phyloP scores from a whole-genome alignment of 2,797 vertebrate genomes.

The Scomberomorus guttatus region DNA sequence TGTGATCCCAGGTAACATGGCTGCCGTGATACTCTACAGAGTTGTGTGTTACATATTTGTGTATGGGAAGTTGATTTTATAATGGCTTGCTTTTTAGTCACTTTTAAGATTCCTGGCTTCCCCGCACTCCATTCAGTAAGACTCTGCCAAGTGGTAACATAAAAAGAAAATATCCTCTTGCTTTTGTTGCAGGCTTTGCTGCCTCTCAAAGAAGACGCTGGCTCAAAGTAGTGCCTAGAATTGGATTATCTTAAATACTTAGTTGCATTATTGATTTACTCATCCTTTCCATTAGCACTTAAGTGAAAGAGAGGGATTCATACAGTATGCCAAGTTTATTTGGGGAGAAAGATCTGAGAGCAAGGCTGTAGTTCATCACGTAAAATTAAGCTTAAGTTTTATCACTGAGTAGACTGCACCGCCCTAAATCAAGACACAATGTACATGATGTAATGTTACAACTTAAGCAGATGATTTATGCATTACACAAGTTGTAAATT shows the following conservation, averaged over 20 bases:
- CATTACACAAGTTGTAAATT: slow-evolving; percentile 52
- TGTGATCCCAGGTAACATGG: not conserved
- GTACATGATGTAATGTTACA: slow-evolving; percentile 37
- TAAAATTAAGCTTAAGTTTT: slow-evolving; percentile 51
- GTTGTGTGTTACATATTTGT: slow-evolving; percentile 2
- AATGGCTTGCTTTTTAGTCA: slow-evolving; percentile 18
- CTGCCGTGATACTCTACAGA: not conserved
- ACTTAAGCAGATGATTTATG: slow-evolving; percentile 57
- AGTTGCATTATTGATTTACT: slow-evolving; percentile 77
- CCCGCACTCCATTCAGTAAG: slow-evolving; percentile 32
- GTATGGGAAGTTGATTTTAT: not conserved
- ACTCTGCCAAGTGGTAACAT: slow-evolving; percentile 55
- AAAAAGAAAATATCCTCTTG: slow-evolving; percentile 51
- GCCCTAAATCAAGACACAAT: slow-evolving; percentile 53
- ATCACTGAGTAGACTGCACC: slow-evolving; percentile 43
- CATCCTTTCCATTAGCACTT: slow-evolving; percentile 73
- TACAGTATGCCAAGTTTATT: slow-evolving; percentile 65
- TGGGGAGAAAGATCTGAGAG: slow-evolving; percentile 42
- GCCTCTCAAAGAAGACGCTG: slow-evolving; percentile 59
- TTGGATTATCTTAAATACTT: slow-evolving; percentile 81
- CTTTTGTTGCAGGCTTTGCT: slow-evolving; percentile 68
- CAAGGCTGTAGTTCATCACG: slow-evolving; percentile 50
- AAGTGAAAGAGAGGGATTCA: slow-evolving; percentile 63
- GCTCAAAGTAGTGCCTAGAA: slow-evolving; percentile 68
- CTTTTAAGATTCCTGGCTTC: slow-evolving; percentile 35